Conservation (phyloP, 1,140 invertebrate species). For the Drosophila suzukii region DNA sequence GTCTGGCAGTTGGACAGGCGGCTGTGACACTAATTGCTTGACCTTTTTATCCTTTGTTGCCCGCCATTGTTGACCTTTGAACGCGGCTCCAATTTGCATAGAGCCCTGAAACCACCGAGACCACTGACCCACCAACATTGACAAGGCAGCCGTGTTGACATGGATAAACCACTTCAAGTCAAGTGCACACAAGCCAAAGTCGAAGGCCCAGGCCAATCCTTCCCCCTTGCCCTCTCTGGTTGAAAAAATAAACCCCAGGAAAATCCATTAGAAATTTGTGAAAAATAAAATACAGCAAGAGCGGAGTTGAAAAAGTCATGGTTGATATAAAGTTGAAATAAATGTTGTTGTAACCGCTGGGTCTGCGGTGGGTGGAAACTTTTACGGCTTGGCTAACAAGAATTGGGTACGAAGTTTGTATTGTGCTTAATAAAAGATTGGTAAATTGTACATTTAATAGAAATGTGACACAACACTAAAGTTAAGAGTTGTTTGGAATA, state of each 20-base stretch:
- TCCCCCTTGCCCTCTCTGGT: not conserved
- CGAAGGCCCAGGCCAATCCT: constrained; percentile 14
- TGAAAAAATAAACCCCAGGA: constrained; percentile 4
- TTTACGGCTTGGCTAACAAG: constrained; percentile 32
- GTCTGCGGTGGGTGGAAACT: constrained; percentile 26
- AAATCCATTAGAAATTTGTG: constrained; percentile 52
- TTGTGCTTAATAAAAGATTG: constrained; percentile 25
- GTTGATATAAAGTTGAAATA: constrained; percentile 48
- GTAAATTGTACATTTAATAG: constrained; percentile 5
- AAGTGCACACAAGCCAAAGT: constrained; percentile 55
- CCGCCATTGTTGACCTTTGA: constrained; percentile 68
- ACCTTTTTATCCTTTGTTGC: constrained; percentile 57
- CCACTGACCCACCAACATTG: constrained; percentile 42
- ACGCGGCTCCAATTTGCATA: constrained; percentile 62
- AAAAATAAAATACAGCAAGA: constrained; percentile 10
- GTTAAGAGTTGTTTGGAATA: not conserved
- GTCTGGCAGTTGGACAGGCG: constrained; percentile 29
- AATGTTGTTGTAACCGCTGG: constrained; percentile 42
- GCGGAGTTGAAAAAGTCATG: constrained; percentile 23
- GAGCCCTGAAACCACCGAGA: constrained; percentile 13
- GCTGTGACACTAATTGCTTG: constrained; percentile 75
- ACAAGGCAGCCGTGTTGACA: constrained; percentile 65
- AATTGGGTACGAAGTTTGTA: constrained; percentile 21
- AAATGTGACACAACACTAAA: constrained; percentile 9
- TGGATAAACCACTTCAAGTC: constrained; percentile 76